These are phyloP conservation scores for Melinopterus prodromus DNA, from an alignment of 2,888 invertebrate genomes.

Conservation along the genomic window DNA sequence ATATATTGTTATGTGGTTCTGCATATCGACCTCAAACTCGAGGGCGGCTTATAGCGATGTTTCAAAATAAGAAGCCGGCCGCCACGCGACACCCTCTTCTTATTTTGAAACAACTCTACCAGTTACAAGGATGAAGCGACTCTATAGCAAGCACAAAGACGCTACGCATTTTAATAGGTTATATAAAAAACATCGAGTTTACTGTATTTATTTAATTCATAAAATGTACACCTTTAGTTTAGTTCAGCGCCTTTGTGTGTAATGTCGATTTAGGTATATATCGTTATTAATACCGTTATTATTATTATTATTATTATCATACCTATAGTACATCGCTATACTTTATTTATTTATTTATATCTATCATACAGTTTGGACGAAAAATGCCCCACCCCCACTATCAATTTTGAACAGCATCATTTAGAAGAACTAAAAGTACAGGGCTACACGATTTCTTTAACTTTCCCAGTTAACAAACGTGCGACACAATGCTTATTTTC, in stretches of 20 bases:
- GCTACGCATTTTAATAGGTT: slow-evolving; percentile 10
- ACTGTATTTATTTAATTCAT: slow-evolving; percentile 25
- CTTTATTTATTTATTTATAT: background rate
- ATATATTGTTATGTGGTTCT: slow-evolving; percentile 28
- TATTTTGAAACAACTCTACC: too few relatives aligned
- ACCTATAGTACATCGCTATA: background rate
- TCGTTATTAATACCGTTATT: slow-evolving; percentile 8
- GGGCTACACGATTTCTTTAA: too few relatives aligned
- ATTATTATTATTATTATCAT: slow-evolving; percentile 9
- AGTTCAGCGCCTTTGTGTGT: slow-evolving; percentile 24
- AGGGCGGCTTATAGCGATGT: background rate
- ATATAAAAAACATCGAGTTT: slow-evolving; percentile 25
- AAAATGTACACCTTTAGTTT: slow-evolving; percentile 23
- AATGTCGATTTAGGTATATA: slow-evolving; percentile 1
- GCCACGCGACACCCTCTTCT: too few relatives aligned
- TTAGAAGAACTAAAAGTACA: too few relatives aligned
- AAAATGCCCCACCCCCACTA: background rate
- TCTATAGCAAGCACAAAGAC: slow-evolving; percentile 22
- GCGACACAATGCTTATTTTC: too few relatives aligned
- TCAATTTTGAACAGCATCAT: background rate
- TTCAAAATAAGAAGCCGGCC: too few relatives aligned
- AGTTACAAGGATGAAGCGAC: slow-evolving; percentile 17
- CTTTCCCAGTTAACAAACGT: too few relatives aligned
- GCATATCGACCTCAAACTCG: slow-evolving; percentile 9
- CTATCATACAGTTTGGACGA: background rate